Evolutionary conservation across 2,797 vertebrate species (phyloP).

Genomic region (Luscinia megarhynchos): DNA sequence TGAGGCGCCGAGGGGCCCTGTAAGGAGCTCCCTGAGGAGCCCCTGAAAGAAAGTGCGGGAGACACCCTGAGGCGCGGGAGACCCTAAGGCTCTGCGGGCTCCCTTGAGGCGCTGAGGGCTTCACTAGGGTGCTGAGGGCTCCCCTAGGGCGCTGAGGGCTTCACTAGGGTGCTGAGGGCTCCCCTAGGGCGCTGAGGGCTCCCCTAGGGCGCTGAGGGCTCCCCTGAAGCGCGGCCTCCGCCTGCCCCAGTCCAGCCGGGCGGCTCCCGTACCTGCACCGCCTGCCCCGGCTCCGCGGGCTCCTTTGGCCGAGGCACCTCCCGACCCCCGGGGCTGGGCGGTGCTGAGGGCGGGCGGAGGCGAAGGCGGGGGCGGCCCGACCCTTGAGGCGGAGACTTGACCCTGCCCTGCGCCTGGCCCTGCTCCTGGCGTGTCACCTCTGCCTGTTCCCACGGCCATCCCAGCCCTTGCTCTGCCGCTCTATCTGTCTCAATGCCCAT

Average conservation of each 20-base stretch:
- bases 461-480: background rate
- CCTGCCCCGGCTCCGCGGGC: no score
- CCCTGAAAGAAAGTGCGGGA: no score
- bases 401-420: no score
- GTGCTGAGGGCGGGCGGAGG: background rate
- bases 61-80: rapidly evolving
- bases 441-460: rapidly evolving
- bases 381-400: background rate
- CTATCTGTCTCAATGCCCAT: rapidly evolving
- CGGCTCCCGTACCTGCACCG: rapidly evolving
- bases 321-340: background rate
- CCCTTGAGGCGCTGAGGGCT: background rate
- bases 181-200: background rate
- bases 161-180: no score
- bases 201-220: no score
- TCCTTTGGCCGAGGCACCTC: rapidly evolving
- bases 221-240: rapidly evolving
- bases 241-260: rapidly evolving
- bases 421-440: rapidly evolving
- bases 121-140: no score
- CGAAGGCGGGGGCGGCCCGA: no score
- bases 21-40: background rate
- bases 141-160: no score
- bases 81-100: background rate
- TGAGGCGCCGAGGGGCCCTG: background rate